Conservation (phyloP, 2,797 vertebrate genomes). For the Sebastes iracundus region DNA sequence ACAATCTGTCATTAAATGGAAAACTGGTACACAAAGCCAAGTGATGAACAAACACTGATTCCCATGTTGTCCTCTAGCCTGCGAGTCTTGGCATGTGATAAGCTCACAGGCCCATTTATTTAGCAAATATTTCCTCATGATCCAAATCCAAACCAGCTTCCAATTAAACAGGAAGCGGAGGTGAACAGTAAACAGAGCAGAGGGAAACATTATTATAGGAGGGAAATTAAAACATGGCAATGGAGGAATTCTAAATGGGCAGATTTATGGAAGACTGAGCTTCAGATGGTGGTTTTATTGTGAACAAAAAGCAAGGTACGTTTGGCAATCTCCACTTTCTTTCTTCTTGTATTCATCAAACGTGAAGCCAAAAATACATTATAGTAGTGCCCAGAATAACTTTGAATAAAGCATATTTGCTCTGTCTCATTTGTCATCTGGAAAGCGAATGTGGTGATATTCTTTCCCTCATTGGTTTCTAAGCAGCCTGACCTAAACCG, state of each 20-base stretch:
- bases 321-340: background rate
- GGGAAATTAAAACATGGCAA: conserved; percentile 37
- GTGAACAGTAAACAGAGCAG: conserved; percentile 53
- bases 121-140: conserved; percentile 44
- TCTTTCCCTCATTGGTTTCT: conserved; percentile 54
- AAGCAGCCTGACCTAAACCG: conserved; percentile 58
- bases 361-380: background rate
- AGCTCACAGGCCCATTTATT: conserved; percentile 33
- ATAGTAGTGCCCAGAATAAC: background rate
- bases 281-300: background rate
- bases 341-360: background rate
- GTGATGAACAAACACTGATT: conserved; percentile 14
- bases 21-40: background rate
- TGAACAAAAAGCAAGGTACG: background rate
- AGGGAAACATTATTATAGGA: conserved; percentile 42
- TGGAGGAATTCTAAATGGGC: conserved; percentile 13
- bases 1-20: background rate
- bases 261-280: background rate
- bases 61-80: conserved; percentile 3
- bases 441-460: conserved; percentile 38
- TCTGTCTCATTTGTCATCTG: conserved; percentile 33
- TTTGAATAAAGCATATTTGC: conserved; percentile 14
- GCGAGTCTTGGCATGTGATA: conserved; percentile 22
- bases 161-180: conserved; percentile 60
- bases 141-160: conserved; percentile 50